Evolutionary conservation across 2,888 invertebrate species (phyloP).

Genomic region (Caenorhabditis sulstoni): DNA sequence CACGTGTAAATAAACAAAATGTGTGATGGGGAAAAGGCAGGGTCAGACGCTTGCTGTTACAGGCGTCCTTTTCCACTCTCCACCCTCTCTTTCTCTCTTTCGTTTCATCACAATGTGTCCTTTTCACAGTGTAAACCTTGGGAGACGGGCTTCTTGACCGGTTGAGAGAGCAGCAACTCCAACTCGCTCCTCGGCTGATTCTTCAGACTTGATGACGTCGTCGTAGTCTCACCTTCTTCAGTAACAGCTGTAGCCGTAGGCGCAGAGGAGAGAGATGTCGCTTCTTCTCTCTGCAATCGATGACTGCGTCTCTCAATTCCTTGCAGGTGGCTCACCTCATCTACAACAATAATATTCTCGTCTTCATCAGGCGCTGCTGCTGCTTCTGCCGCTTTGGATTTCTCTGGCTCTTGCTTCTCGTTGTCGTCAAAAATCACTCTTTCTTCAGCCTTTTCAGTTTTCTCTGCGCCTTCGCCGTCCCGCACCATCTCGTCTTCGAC

Average conservation of each 20-base stretch:
- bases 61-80: too few relatives aligned
- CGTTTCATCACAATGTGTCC: background rate
- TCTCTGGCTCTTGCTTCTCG: background rate
- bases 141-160: slow-evolving; percentile 20
- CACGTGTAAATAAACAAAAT: slow-evolving; percentile 22
- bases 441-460: slow-evolving; percentile 13
- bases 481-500: background rate
- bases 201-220: slow-evolving; percentile 14
- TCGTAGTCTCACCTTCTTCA: background rate
- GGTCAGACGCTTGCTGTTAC: background rate
- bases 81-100: too few relatives aligned
- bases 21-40: background rate
- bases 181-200: slow-evolving; percentile 20
- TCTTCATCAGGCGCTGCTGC: slow-evolving; percentile 17
- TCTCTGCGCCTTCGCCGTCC: slow-evolving; percentile 19
- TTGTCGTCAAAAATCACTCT: slow-evolving; percentile 4
- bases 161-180: slow-evolving; percentile 22
- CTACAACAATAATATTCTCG: slow-evolving; percentile 23
- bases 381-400: too few relatives aligned
- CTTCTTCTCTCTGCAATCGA: background rate
- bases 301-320: slow-evolving; percentile 3
- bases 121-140: slow-evolving; percentile 25
- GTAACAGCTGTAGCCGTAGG: background rate
- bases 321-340: background rate
- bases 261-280: too few relatives aligned